Base-by-base conservation (phyloP, 2,113 vertebrate genomes). In the Forbesichthys agassizii region DNA sequence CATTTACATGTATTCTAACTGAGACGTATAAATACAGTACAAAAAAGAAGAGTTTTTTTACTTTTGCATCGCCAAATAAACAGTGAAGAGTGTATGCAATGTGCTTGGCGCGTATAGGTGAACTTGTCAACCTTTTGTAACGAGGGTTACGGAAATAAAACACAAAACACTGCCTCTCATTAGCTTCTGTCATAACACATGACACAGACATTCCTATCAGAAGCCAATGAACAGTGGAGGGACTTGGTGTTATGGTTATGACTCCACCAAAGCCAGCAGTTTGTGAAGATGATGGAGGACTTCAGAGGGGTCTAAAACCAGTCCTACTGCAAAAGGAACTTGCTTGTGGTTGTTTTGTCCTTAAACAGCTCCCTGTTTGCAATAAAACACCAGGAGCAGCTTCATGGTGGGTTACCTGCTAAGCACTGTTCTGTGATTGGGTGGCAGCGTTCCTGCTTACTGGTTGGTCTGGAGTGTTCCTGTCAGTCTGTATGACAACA, bases 181-280 rank as follows among this genome's bases (percentile, higher is more conserved):
- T 84, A 66, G 56, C 75, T 66, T 76, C 69, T 80, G 69, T 84
- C 74, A 81, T 83, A 84, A 85, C 77, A 89, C 72, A 84, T 82
- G 78, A 80, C 84, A 86, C 79, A 87, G 81, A 81, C 71, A 85
- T 85, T 85, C 76, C 63, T 81, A 59, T 79, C 68, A 71, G 71
- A 65, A 82, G 69, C 74, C 75, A 80, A 63, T 70, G 77, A 79
- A 75, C 57, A 78, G 73, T 67, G 63, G 80, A 78, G 80, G 79
- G 77, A 84, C 74, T 87, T 77, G 62, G 77, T 84, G 71, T 79
- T 86, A 63, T 84, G 75, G 66, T 83, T 83, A 83, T 75, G 79
- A 79, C 84, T 85, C 82, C 69, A 83, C 72, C 75, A 79, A 81
- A 84, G 84, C 78, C 80, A 76, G 87, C 80, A 86, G 80, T 75